A percentile compares a stretch with the other conserved stretches of the same genome.
Conservation (phyloP, 2,888 invertebrate genomes). For the Drosophila mettleri region DNA sequence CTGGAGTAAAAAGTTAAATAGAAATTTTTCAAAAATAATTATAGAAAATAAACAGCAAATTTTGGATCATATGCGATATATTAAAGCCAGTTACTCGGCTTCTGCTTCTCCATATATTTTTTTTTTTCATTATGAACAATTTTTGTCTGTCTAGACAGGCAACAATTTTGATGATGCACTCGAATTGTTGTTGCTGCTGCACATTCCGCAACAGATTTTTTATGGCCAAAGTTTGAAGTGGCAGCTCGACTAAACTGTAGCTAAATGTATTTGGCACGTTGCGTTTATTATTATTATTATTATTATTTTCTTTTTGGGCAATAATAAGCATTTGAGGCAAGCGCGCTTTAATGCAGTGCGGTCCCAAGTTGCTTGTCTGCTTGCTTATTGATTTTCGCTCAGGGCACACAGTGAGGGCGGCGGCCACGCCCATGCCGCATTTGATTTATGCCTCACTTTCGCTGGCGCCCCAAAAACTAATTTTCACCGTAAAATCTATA, state of each 20-base stretch:
- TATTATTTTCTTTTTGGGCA: conserved; percentile 5
- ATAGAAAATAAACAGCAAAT: conserved; percentile 20
- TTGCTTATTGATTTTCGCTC: conserved; percentile 53
- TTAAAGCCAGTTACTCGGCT: conserved; percentile 19
- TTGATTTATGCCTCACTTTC: conserved; percentile 66
- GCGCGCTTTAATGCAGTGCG: conserved; percentile 41
- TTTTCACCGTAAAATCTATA: conserved; percentile 64
- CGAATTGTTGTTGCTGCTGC: conserved; percentile 14
- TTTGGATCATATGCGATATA: background rate
- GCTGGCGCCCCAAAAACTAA: conserved; percentile 36
- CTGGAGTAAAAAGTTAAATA: conserved; percentile 51
- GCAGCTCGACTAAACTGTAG: conserved; percentile 18
- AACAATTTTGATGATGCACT: conserved; percentile 62
- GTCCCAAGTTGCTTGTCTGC: conserved; percentile 30
- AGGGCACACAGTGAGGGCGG: conserved; percentile 6
- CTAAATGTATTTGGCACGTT: conserved; percentile 1
- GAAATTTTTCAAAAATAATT: conserved; percentile 6
- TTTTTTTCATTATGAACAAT: conserved; percentile 34
- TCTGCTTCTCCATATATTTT: background rate
- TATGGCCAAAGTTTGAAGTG: conserved; percentile 52
- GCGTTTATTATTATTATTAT: too few species aligned
- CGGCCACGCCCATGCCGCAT: conserved; percentile 39
- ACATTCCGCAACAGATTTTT: conserved; percentile 42
- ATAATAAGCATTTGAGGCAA: conserved; percentile 10
- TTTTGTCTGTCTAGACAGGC: conserved; percentile 59